A percentile compares a stretch with the other conserved stretches of the same genome.
Evolutionary conservation across 2,113 vertebrate genomes (phyloP).

Genomic region (Triplophysa tibetana): DNA sequence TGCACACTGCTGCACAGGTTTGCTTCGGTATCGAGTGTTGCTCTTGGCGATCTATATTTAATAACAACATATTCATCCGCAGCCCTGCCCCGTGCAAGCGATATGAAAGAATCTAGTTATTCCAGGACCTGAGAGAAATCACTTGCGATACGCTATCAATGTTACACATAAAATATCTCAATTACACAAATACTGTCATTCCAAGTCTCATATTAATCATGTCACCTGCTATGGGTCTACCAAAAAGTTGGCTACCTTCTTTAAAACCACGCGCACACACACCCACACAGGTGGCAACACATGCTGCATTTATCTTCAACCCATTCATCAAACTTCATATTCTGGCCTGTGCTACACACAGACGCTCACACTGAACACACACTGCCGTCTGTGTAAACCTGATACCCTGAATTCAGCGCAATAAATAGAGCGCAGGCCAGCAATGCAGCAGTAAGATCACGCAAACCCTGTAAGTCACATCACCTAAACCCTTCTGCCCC

Average conservation of each 20-base stretch:
- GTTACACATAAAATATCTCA: constrained; percentile 8
- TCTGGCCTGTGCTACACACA: constrained; percentile 11
- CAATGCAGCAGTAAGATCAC: neutral
- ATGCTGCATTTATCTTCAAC: neutral
- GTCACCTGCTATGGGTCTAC: neutral
- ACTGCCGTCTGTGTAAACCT: constrained; percentile 36
- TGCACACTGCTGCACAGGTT: constrained; percentile 3
- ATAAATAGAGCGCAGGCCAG: constrained; percentile 30
- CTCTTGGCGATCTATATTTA: constrained; percentile 54
- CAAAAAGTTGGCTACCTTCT: neutral
- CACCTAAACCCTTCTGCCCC: neutral
- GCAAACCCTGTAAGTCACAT: constrained; percentile 4
- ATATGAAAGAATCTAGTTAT: constrained; percentile 57
- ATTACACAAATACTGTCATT: neutral
- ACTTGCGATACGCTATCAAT: constrained; percentile 4
- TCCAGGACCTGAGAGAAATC: constrained; percentile 47
- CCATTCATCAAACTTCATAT: constrained; percentile 30
- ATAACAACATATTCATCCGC: constrained; percentile 64
- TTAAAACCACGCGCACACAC: neutral
- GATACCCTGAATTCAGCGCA: constrained; percentile 33
- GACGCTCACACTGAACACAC: constrained; percentile 4
- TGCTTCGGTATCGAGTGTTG: constrained; percentile 42
- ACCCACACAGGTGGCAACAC: neutral
- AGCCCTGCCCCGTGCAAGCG: constrained; percentile 44
- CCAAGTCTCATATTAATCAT: neutral